A percentile compares a stretch with the other conserved stretches of the same genome.
Evolutionary conservation across 2,888 invertebrate species (phyloP).

Genomic region (Fragum whitleyi): DNA sequence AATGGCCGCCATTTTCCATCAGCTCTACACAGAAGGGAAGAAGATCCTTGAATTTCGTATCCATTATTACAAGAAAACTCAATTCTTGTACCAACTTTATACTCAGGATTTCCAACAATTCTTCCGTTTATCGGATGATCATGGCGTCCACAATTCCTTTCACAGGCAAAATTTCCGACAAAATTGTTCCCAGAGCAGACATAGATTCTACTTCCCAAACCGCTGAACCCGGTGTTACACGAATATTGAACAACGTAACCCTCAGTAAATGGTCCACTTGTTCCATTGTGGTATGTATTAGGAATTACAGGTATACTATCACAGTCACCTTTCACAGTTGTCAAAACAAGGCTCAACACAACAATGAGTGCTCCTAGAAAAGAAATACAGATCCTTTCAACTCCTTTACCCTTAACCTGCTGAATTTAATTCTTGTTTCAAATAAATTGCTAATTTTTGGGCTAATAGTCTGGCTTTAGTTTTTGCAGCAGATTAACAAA

Average conservation of each 20-base stretch:
- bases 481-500: no score
- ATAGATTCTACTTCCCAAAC: conserved; percentile 2
- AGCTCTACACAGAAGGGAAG: conserved; percentile 20
- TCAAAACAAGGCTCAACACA: neutral
- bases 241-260: conserved; percentile 16
- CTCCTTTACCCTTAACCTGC: no score
- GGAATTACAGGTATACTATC: conserved; percentile 6
- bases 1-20: conserved; percentile 33
- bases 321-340: neutral
- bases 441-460: no score
- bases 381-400: no score
- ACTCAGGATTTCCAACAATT: conserved; percentile 19
- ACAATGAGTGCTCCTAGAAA: neutral
- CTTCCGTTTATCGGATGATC: conserved; percentile 32
- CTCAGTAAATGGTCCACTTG: conserved; percentile 17
- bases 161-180: conserved; percentile 24
- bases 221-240: conserved; percentile 35
- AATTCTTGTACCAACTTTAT: conserved; percentile 20
- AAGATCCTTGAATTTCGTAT: conserved; percentile 15
- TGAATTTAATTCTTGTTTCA: no score
- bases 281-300: conserved; percentile 8
- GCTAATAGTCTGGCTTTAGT: no score
- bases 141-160: conserved; percentile 6
- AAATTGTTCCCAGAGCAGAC: conserved; percentile 9
- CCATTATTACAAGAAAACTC: conserved; percentile 44